Base-by-base conservation (phyloP, 1,140 invertebrate genomes). In the Rhizoglyphus robini region DNA sequence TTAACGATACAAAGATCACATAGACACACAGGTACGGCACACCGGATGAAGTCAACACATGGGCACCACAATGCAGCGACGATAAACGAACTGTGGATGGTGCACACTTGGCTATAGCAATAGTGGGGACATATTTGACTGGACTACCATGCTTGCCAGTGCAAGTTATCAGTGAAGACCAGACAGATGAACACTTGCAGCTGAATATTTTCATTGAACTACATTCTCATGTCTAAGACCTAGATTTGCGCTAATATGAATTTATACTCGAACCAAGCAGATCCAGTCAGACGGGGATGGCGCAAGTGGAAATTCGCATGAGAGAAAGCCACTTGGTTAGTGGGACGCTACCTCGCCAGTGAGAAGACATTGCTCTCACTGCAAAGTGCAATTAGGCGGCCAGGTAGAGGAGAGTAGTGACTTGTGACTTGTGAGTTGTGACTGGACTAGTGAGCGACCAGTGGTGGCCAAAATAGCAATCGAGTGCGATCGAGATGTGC, bases 221-320 rank as follows among this genome's bases (percentile, higher is more conserved):
- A 54, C 51, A 54, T 54, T 54, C 51, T 54, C 51, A 54, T 54
- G 51, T 54, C 20, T 54, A 54, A 54, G 51, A 54, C 51, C 51
- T 54, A 54, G 51, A 54, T 54, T 54, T 54, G 51, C 23, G 8
- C 51, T 54, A 54, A 54, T 54, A 54, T 54, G 51, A 54, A 54
- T 54, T 20, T 54, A 54, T 54, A 54, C 51, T 20, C 8, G 20
- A 20, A 20, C 51, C 8, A 54, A 5, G 31, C 8, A 54, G 51
- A 54, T 54, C 51, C 51, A 20, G 51, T 54, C 51, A 23, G 51
- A 54, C 51, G 51, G 20, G 51, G 51, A 54, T 5, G 51, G 23
- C 23, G 51, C 8, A 20, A 54, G 51, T 27, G 23, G 20, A 54
- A 23, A 8, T 25, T 27, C 15, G 8, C 23, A 54, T 25, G 8